phyloP scores from a whole-genome alignment of 2,113 vertebrate genomes.

The Sander lucioperca region DNA sequence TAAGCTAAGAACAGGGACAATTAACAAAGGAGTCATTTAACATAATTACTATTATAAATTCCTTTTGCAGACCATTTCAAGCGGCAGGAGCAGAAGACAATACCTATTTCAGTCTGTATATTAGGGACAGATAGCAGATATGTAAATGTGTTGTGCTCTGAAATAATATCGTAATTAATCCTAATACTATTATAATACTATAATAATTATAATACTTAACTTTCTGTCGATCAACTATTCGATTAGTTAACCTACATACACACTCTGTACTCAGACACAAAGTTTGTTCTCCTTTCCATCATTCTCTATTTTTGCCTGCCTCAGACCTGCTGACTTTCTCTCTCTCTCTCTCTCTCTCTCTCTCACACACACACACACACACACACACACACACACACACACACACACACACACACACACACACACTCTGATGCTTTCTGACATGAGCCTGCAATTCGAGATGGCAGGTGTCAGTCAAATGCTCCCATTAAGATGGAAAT shows the following conservation, averaged over 20 bases:
- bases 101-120: not conserved
- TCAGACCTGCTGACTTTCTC: not conserved
- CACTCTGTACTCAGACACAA: not conserved
- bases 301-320: not conserved
- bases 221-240: not conserved
- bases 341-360: no score
- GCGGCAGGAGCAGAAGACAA: not conserved
- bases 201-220: not conserved
- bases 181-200: not conserved
- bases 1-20: not conserved
- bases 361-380: no score
- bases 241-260: slow-evolving; percentile 5
- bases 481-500: slow-evolving; percentile 56
- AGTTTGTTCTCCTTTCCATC: slow-evolving; percentile 1
- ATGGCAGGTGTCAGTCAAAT: slow-evolving; percentile 63
- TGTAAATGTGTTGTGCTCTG: not conserved
- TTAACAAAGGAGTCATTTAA: not conserved
- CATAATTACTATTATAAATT: not conserved
- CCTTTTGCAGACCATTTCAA: not conserved
- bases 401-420: slow-evolving; percentile 6
- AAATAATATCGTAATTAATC: not conserved
- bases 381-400: not conserved
- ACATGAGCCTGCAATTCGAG: slow-evolving; percentile 18
- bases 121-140: not conserved
- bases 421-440: slow-evolving; percentile 22